Percentiles rank a stretch among this genome's conserved stretches.
These are phyloP conservation scores for Trematomus bernacchii DNA, from an alignment of 2,797 vertebrate genomes.

Conservation along the genomic window DNA sequence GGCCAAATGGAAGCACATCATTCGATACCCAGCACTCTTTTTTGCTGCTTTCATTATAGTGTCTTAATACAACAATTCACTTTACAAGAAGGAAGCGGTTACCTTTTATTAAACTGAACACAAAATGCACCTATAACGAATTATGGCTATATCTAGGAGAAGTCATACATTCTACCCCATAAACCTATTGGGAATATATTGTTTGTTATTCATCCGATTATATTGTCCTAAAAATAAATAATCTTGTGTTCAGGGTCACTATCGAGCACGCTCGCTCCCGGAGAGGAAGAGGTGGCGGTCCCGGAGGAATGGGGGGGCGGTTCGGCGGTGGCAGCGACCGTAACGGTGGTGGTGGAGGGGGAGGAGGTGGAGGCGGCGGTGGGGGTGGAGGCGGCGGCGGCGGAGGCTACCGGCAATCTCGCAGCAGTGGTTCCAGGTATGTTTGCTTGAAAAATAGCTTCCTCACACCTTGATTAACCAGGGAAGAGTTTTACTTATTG, in stretches of 20 bases:
- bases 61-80: too few species aligned
- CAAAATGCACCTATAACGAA: too few species aligned
- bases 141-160: too few species aligned
- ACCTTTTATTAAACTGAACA: too few species aligned
- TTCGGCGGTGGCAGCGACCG: constrained; percentile 68
- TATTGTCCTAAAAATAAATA: not conserved
- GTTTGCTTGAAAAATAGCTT: not conserved
- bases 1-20: too few species aligned
- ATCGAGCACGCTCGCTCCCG: constrained; percentile 95
- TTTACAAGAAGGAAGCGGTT: too few species aligned
- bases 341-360: accelerated
- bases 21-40: too few species aligned
- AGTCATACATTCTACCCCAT: too few species aligned
- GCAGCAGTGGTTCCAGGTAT: constrained; percentile 90
- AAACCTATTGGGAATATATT: not conserved
- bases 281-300: constrained; percentile 84
- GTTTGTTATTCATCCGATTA: not conserved
- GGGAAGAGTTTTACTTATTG: too few species aligned
- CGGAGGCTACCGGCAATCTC: constrained; percentile 89
- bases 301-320: constrained; percentile 85
- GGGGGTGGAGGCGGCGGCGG: constrained; percentile 64
- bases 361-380: not conserved
- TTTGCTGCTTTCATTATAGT: not conserved
- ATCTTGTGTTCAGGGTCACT: constrained; percentile 85
- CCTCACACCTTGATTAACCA: not conserved